A percentile compares a stretch with the other conserved stretches of the same genome.
These are phyloP conservation scores for Agrochola lychnidis DNA, from an alignment of 2,888 invertebrate species.

Conservation along the genomic window DNA sequence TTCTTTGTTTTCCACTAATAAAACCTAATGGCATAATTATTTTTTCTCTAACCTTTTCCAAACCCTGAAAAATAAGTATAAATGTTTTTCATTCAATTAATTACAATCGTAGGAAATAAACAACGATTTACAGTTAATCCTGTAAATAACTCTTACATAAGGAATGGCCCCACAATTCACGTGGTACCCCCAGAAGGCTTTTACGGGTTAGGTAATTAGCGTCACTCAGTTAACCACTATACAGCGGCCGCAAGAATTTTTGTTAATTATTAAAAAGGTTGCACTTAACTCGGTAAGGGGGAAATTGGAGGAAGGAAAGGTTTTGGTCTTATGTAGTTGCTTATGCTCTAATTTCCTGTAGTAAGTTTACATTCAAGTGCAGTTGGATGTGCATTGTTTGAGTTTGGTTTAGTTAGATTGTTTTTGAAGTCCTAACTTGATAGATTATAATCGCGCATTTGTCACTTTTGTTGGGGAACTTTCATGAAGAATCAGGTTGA, in stretches of 20 bases:
- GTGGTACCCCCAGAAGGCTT: constrained; percentile 83
- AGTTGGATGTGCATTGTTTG: constrained; percentile 14
- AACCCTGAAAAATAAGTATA: constrained; percentile 44
- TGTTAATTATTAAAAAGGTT: constrained; percentile 90
- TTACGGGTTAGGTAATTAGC: constrained; percentile 89
- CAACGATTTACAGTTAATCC: constrained; percentile 75
- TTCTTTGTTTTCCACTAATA: neutral
- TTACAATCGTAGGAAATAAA: constrained; percentile 73
- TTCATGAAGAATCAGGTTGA: neutral
- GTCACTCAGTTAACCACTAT: constrained; percentile 90
- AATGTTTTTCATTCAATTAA: constrained; percentile 48
- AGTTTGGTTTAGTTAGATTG: neutral
- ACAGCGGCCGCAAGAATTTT: constrained; percentile 83
- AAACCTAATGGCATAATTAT: constrained; percentile 14
- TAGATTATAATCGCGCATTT: neutral
- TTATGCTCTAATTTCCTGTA: constrained; percentile 1
- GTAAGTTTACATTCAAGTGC: constrained; percentile 23
- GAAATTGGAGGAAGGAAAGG: constrained; percentile 45
- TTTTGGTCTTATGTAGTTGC: neutral
- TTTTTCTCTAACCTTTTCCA: neutral
- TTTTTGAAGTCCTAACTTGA: neutral
- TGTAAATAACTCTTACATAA: constrained; percentile 78
- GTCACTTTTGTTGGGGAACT: neutral
- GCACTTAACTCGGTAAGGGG: constrained; percentile 82
- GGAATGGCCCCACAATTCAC: constrained; percentile 82